These are phyloP conservation scores for Rhinella marina DNA, from an alignment of 2,797 vertebrate species.

Conservation along the genomic window DNA sequence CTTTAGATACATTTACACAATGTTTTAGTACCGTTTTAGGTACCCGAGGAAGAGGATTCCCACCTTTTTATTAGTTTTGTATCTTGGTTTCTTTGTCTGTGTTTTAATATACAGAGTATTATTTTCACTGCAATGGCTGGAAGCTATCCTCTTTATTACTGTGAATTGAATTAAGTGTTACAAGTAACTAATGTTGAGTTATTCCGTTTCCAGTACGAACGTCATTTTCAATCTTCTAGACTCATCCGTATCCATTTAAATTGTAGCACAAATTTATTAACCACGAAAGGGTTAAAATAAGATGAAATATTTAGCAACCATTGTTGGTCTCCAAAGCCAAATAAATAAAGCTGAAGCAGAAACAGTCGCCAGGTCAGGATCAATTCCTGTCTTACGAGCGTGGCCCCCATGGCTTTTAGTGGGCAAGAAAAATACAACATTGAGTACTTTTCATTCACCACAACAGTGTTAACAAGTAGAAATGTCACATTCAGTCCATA, in stretches of 20 bases:
- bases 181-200: background rate
- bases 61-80: too few relatives aligned
- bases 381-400: slow-evolving; percentile 16
- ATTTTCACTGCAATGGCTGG: background rate
- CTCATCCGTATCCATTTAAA: background rate
- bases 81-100: background rate
- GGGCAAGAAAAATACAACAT: background rate
- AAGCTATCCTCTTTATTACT: background rate
- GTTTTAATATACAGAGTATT: background rate
- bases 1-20: too few relatives aligned
- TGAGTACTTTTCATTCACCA: background rate
- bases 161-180: background rate
- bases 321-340: slow-evolving; percentile 28
- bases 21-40: too few relatives aligned
- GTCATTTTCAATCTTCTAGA: background rate
- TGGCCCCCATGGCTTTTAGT: slow-evolving; percentile 27
- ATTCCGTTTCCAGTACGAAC: background rate
- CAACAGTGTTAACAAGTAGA: background rate
- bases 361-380: background rate
- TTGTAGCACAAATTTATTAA: background rate
- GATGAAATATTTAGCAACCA: slow-evolving; percentile 12
- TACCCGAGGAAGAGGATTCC: too few relatives aligned
- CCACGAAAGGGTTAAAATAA: background rate
- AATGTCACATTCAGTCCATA: background rate
- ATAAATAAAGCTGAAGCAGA: slow-evolving; percentile 33